Conservation (phyloP, 2,797 vertebrate species). For the Agapornis canus region DNA sequence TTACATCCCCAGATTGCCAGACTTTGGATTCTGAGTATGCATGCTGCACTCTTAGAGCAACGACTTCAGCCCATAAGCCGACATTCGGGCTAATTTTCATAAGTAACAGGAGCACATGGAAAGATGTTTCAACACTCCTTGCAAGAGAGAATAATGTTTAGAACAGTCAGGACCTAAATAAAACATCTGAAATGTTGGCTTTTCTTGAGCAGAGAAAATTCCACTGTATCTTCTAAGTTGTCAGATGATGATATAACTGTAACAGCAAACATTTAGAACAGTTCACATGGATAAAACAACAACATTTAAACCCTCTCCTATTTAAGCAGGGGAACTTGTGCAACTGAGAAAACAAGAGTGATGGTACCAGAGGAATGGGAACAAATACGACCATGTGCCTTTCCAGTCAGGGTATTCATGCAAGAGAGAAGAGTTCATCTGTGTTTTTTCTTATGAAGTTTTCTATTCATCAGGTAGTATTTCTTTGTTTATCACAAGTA, state of each 20-base stretch:
- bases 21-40: neutral
- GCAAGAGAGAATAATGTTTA: neutral
- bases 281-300: neutral
- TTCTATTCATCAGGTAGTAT: neutral
- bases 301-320: neutral
- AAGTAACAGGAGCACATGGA: neutral
- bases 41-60: neutral
- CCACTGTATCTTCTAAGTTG: neutral
- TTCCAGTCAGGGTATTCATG: neutral
- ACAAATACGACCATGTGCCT: neutral
- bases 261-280: neutral
- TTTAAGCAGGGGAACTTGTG: neutral
- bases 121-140: neutral
- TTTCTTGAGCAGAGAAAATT: neutral
- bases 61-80: neutral
- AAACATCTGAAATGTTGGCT: neutral
- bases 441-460: fast-evolving
- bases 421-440: neutral
- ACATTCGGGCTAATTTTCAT: neutral
- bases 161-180: neutral
- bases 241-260: neutral
- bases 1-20: neutral
- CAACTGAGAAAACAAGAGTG: neutral
- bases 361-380: neutral
- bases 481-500: neutral